Conservation (phyloP, 2,113 vertebrate species). For the Corythornis madagascariensis region DNA sequence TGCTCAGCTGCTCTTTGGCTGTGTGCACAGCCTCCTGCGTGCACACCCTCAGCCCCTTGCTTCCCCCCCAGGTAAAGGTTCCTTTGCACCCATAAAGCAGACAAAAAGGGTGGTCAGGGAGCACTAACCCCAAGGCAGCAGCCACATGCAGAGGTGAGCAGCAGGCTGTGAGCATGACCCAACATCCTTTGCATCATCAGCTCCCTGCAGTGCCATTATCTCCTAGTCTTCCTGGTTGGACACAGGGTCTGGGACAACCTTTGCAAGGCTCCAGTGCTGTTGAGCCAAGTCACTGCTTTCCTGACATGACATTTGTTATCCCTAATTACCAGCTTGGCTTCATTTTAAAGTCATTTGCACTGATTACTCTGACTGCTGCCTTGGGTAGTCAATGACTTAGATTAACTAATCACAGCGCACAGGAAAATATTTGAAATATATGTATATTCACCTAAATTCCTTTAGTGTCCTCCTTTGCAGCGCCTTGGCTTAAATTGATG, state of each 20-base stretch:
- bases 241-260: neutral
- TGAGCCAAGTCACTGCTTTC: neutral
- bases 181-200: neutral
- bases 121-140: neutral
- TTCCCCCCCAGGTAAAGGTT: neutral
- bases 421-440: slow-evolving; percentile 40
- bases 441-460: slow-evolving; percentile 40
- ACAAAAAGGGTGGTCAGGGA: rapidly evolving
- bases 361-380: slow-evolving; percentile 38
- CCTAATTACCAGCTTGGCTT: slow-evolving; percentile 22
- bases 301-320: slow-evolving; percentile 14
- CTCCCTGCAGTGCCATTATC: neutral
- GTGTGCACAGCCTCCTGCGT: neutral
- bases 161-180: rapidly evolving
- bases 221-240: neutral
- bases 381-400: slow-evolving; percentile 60
- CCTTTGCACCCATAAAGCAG: neutral
- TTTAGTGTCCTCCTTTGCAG: slow-evolving; percentile 42
- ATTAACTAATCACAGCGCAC: slow-evolving; percentile 58
- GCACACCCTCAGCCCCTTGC: neutral
- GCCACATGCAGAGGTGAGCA: rapidly evolving
- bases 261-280: rapidly evolving
- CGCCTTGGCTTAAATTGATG: slow-evolving; percentile 43
- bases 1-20: neutral
- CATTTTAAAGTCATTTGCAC: slow-evolving; percentile 58